Base-by-base conservation (phyloP, 2,113 vertebrate genomes). In the Dicrurus megarhynchus region DNA sequence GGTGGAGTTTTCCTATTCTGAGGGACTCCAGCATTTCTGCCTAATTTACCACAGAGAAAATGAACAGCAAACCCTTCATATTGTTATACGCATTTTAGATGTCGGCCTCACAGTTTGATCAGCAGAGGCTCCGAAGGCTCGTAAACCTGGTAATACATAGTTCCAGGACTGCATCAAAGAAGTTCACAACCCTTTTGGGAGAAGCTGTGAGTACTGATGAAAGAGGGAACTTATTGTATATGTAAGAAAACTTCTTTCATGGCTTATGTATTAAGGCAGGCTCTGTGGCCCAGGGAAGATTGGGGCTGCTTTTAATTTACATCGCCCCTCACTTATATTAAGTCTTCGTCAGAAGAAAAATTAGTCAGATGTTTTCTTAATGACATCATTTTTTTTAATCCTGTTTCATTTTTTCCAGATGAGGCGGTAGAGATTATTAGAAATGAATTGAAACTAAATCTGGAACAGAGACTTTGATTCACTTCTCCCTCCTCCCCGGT, bases 201-300 rank as follows among this genome's bases (percentile, higher is more conserved):
- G 92, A 97, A 96, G 91, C 94, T 87, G 74, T 95, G 94, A 96
- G 93, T 96, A 97, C 91, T 97, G 97, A 97, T 97, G 97, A 97
- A 97, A 97, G 96, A 97, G 97, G 83, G 83, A 96, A 96, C 96
- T 97, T 97, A 97, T 96, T 97, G 96, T 96, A 80, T 97, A 97
- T 97, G 96, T 97, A 97, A 96, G 94, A 97, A 96, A 97, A 97
- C 95, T 97, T 97, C 95, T 97, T 97, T 97, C 95, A 94, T 96
- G 97, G 95, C 94, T 94, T 97, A 95, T 97, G 90, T 95, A 97
- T 97, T 96, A 96, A 96, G 94, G 87, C 95, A 93, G 85, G 57
- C 89, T 92, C 82, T 82, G 71, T 85, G 89, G 95, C 90, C 95
- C 87, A 93, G 70, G 64, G 76, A 95, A 95, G 80, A 91, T 90